phyloP scores from a whole-genome alignment of 2,113 vertebrate genomes.

The Piprites chloris region DNA sequence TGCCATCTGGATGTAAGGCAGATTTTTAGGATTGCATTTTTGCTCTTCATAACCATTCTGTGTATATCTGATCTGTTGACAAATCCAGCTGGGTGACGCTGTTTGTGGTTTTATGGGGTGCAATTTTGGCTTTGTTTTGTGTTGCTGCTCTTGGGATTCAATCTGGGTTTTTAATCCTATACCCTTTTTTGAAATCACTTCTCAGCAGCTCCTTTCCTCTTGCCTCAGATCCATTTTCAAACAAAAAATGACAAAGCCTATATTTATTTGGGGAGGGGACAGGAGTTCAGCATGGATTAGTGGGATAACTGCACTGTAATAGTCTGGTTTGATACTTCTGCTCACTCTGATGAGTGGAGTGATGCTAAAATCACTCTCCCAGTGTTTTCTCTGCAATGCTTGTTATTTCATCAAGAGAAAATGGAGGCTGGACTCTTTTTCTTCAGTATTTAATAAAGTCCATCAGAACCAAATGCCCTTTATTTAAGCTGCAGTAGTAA shows the following conservation, averaged over 20 bases:
- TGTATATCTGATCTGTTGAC: constrained; percentile 39
- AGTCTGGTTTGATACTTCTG: constrained; percentile 40
- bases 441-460: constrained; percentile 59
- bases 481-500: constrained; percentile 68
- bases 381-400: constrained; percentile 14
- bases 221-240: background rate
- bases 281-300: constrained; percentile 48
- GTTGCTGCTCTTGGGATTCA: background rate
- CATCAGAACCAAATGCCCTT: constrained; percentile 57
- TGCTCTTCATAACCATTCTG: constrained; percentile 19
- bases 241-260: constrained; percentile 40
- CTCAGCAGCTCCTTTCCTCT: constrained; percentile 19
- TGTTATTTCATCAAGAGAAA: constrained; percentile 66
- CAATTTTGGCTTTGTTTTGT: constrained; percentile 53
- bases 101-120: constrained; percentile 48
- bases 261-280: constrained; percentile 50
- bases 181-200: constrained; percentile 37
- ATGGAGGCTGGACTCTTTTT: constrained; percentile 51
- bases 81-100: constrained; percentile 20
- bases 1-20: background rate
- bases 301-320: background rate
- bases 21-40: background rate
- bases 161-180: constrained; percentile 39
- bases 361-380: constrained; percentile 15
- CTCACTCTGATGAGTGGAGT: constrained; percentile 27